Evolutionary conservation across 2,888 invertebrate species (phyloP), one percentile per base, ranked within the genome.

Genomic region (Erebia epiphron): DNA sequence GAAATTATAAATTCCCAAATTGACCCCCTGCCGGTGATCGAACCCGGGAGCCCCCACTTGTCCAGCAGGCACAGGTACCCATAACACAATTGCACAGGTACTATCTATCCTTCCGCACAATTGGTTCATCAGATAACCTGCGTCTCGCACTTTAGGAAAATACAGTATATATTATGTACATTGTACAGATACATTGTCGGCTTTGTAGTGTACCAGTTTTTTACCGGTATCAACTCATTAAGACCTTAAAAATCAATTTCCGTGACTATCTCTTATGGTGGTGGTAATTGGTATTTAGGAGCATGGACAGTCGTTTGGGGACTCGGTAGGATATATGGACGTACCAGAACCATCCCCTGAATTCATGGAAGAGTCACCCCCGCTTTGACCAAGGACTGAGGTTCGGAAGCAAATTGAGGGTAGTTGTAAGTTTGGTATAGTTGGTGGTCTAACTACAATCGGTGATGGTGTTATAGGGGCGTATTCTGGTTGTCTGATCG

Each of bases 371-470:
- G 50, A 62, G 18, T 50, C 16, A 14, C 14, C 61, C 10, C 60
- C 54, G 60, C 57, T 50, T 18, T 50, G 56, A 16, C 16, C 49
- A 9, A 77, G 70, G 2, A 68, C 21, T 0, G 75, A 73, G 0
- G 78, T 75, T 7, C 73, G 72, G 2, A 87, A 78, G 3, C 74
- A 77, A 1, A 88, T 81, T 0, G 82, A 79, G 0, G 90, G 86
- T 0, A 83, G 79, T 52, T 87, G 87, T 0, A 90, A 72, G 0
- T 78, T 73, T 0, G 80, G 76, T 0, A 79, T 83, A 2, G 79
- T 70, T 1, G 87, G 86, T 2, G 82, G 85, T 18, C 83, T 78
- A 0, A 90, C 83, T 0, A 82, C 75, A 1, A 91, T 86, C 13
- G 81, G 79, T 0, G 80, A 79, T 0, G 81, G 81, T 1, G 70